These are phyloP conservation scores for Apus apus DNA, from an alignment of 2,113 vertebrate genomes.

Conservation along the genomic window DNA sequence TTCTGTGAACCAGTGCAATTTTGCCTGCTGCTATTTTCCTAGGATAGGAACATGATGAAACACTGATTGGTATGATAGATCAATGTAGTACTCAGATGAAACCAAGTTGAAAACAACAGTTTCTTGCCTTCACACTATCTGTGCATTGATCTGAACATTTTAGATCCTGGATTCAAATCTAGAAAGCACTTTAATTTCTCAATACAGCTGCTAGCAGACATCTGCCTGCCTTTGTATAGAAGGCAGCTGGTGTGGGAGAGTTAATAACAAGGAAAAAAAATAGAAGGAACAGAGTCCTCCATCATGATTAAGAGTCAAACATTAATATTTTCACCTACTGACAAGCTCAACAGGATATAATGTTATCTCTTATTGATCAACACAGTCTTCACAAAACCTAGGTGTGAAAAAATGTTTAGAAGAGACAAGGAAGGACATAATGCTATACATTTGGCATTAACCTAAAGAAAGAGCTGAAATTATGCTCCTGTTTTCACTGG, in stretches of 20 bases:
- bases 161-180: slow-evolving; percentile 24
- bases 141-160: slow-evolving; percentile 31
- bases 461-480: background rate
- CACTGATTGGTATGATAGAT: slow-evolving; percentile 4
- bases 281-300: background rate
- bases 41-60: slow-evolving; percentile 2
- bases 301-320: background rate
- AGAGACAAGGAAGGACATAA: background rate
- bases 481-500: background rate
- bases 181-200: slow-evolving; percentile 30
- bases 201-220: slow-evolving; percentile 32
- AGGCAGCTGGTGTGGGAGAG: background rate
- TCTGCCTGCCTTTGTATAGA: slow-evolving; percentile 10
- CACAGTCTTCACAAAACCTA: background rate
- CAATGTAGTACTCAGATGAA: background rate
- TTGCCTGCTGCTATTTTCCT: slow-evolving; percentile 26
- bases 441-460: background rate
- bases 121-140: slow-evolving; percentile 24
- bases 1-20: background rate
- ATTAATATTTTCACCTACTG: slow-evolving; percentile 10
- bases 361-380: background rate
- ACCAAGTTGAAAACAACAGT: background rate
- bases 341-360: background rate
- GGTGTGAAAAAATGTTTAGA: background rate
- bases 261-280: slow-evolving; percentile 10